Conservation (phyloP, 2,888 invertebrate species). For the Drosophila peninsularis region DNA sequence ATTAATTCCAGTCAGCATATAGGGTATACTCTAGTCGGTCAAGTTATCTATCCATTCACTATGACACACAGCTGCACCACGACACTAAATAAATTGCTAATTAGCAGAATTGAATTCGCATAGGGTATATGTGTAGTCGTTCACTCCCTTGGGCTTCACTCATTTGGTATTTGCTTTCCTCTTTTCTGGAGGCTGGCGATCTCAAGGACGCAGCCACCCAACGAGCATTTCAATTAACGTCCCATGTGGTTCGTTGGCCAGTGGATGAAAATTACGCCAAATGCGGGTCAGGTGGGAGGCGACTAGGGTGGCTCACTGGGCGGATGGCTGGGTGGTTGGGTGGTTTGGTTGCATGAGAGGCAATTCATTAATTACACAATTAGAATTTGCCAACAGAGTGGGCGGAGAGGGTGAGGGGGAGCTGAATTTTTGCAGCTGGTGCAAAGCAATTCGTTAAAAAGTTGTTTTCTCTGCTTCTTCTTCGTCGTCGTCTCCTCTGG, state of each 20-base stretch:
- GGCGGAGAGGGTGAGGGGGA: background rate
- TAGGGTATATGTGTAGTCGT: slow-evolving; percentile 23
- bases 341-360: slow-evolving; percentile 37
- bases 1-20: background rate
- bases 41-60: background rate
- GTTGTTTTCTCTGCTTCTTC: slow-evolving; percentile 13
- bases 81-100: background rate
- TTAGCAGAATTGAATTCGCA: background rate
- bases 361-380: slow-evolving; percentile 78
- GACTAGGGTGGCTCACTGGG: background rate
- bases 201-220: slow-evolving; percentile 56
- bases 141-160: background rate
- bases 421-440: slow-evolving; percentile 10
- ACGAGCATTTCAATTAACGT: slow-evolving; percentile 66
- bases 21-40: background rate
- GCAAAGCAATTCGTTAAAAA: slow-evolving; percentile 23
- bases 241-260: slow-evolving; percentile 52
- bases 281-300: slow-evolving; percentile 21
- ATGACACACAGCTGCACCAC: background rate
- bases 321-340: background rate
- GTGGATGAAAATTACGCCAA: slow-evolving; percentile 21
- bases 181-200: slow-evolving; percentile 37
- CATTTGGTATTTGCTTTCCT: slow-evolving; percentile 15
- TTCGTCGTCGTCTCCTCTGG: background rate
- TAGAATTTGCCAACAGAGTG: slow-evolving; percentile 52